phyloP scores from a whole-genome alignment of 2,113 vertebrate species.

The Rhynchopsitta pachyrhyncha region DNA sequence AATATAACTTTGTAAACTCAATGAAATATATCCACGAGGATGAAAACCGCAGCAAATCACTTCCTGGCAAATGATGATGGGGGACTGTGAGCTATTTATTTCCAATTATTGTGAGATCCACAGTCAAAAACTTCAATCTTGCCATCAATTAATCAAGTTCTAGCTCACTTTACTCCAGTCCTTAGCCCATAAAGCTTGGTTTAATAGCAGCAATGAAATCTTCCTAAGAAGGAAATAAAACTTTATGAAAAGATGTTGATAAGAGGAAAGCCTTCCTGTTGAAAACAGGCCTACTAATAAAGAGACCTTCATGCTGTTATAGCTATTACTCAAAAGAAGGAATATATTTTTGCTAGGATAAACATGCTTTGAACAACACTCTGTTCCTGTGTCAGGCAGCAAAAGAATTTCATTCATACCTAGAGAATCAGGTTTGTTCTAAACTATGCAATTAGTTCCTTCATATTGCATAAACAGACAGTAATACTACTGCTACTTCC shows the following conservation, averaged over 20 bases:
- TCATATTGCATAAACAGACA: not conserved
- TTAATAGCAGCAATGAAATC: not conserved
- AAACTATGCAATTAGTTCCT: not conserved
- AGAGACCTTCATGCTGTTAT: not conserved
- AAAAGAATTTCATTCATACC: not conserved
- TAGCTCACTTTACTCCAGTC: not conserved
- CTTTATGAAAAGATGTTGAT: not conserved
- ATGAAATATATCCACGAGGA: slow-evolving; percentile 5
- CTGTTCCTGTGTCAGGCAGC: not conserved
- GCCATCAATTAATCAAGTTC: not conserved
- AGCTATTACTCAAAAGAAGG: not conserved
- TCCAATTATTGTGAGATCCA: not conserved
- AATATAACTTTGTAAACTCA: slow-evolving; percentile 48
- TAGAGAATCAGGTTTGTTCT: not conserved
- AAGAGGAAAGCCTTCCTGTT: not conserved
- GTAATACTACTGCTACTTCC: not conserved
- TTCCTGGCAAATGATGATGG: not conserved
- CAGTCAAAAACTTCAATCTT: not conserved
- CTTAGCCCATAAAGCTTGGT: not conserved
- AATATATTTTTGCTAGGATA: not conserved
- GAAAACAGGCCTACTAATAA: not conserved
- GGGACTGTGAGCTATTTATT: not conserved
- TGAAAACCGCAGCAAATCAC: not conserved
- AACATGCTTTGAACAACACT: not conserved
- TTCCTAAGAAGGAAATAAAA: not conserved